Percentiles rank a stretch among this genome's conserved stretches.
phyloP scores from a whole-genome alignment of 2,797 vertebrate genomes.

The Harpagifer antarcticus region DNA sequence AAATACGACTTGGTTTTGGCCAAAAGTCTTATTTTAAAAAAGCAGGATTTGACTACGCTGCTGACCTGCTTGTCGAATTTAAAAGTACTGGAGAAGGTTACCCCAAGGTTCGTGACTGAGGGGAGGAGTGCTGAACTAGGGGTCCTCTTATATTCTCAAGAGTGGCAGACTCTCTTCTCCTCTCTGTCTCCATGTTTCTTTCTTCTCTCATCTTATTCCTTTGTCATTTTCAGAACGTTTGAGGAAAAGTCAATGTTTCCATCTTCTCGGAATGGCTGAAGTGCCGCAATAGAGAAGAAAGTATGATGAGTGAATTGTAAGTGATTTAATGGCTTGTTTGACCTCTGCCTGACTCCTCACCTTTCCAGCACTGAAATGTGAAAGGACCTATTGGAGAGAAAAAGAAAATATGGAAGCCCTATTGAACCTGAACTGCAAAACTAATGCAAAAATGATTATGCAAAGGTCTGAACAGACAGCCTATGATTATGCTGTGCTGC shows the following conservation, averaged over 20 bases:
- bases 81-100: too few species aligned
- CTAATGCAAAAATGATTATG: conserved; percentile 29
- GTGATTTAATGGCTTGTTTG: conserved; percentile 48
- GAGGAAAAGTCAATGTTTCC: conserved; percentile 21
- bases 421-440: conserved; percentile 43
- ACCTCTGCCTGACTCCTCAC: conserved; percentile 27
- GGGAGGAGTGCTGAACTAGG: conserved; percentile 77
- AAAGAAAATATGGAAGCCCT: conserved; percentile 43
- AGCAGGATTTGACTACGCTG: too few species aligned
- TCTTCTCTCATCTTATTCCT: conserved; percentile 5
- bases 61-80: too few species aligned
- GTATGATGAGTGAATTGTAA: conserved; percentile 37
- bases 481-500: conserved; percentile 31
- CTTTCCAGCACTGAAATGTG: conserved; percentile 22
- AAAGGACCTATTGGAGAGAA: conserved; percentile 32
- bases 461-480: conserved; percentile 35
- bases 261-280: conserved; percentile 7
- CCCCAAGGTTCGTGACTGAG: too few species aligned
- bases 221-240: conserved; percentile 18
- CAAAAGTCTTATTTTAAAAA: too few species aligned
- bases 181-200: neutral
- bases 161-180: neutral
- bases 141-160: conserved; percentile 8
- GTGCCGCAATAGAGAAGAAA: conserved; percentile 4
- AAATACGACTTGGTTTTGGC: too few species aligned